Conservation (phyloP, 2,888 invertebrate species). For the Subacronicta megacephala region DNA sequence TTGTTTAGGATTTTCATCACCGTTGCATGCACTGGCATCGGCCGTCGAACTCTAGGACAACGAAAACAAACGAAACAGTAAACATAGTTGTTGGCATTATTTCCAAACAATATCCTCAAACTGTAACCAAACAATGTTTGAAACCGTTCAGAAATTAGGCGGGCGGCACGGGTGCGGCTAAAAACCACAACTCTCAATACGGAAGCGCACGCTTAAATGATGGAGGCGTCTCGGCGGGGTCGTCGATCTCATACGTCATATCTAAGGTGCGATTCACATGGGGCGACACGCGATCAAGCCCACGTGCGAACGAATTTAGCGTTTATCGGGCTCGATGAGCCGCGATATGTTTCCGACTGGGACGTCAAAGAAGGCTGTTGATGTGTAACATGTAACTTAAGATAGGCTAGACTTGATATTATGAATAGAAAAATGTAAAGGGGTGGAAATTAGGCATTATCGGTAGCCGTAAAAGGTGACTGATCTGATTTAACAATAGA, state of each 20-base stretch:
- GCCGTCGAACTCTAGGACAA: neutral
- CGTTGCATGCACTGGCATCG: too few species aligned
- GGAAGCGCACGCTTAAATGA: slow-evolving; percentile 69
- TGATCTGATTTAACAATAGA: too few species aligned
- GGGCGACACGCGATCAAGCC: slow-evolving; percentile 32
- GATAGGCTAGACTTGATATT: slow-evolving; percentile 21
- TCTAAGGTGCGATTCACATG: slow-evolving; percentile 45
- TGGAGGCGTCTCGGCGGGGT: slow-evolving; percentile 70
- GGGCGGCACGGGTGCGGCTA: slow-evolving; percentile 44
- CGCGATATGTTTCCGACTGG: slow-evolving; percentile 35
- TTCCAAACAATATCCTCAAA: slow-evolving; percentile 34
- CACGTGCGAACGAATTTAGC: slow-evolving; percentile 22
- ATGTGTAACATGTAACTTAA: slow-evolving; percentile 12
- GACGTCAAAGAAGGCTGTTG: slow-evolving; percentile 15
- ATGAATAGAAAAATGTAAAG: neutral
- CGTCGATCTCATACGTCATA: slow-evolving; percentile 67
- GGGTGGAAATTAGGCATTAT: neutral
- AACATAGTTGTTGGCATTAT: slow-evolving; percentile 39
- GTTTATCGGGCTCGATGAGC: slow-evolving; percentile 31
- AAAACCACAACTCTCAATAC: slow-evolving; percentile 64
- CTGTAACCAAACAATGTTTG: slow-evolving; percentile 44
- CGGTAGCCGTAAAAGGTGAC: too few species aligned
- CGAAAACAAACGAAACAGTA: slow-evolving; percentile 36
- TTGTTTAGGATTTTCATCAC: neutral
- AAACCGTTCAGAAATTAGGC: slow-evolving; percentile 46